Evolutionary conservation across 2,113 vertebrate genomes (phyloP).

Genomic region (Lophura nycthemera): DNA sequence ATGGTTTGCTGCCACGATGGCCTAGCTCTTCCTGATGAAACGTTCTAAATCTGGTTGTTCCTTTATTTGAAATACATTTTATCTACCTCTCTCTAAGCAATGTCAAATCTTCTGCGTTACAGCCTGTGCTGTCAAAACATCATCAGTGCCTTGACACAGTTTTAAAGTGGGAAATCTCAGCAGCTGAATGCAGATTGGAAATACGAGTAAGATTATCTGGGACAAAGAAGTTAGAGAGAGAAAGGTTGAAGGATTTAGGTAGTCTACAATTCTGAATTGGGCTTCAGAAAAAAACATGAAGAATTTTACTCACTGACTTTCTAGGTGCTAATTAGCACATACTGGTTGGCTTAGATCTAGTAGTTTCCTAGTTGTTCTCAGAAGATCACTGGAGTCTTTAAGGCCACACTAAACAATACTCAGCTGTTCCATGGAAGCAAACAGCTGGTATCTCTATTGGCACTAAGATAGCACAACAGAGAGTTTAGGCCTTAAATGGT

Average conservation of each 20-base stretch:
- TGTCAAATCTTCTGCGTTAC: constrained; percentile 25
- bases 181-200: constrained; percentile 25
- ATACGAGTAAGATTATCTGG: not conserved
- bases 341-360: not conserved
- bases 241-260: not conserved
- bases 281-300: not conserved
- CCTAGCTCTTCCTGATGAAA: not conserved
- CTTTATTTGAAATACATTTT: not conserved
- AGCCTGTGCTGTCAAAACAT: constrained; percentile 55
- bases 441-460: not conserved
- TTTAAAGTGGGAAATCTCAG: constrained; percentile 42
- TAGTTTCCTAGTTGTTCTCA: not conserved
- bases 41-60: not conserved
- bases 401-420: not conserved
- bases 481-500: not conserved
- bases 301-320: not conserved
- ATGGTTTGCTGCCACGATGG: not conserved
- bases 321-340: fast-evolving
- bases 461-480: not conserved
- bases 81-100: not conserved
- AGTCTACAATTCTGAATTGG: not conserved
- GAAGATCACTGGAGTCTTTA: not conserved
- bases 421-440: not conserved
- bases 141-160: constrained; percentile 54
- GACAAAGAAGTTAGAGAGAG: not conserved